Percentiles rank a stretch among this genome's conserved stretches.
Conservation (phyloP, 2,113 vertebrate species). For the Mesitornis unicolor region DNA sequence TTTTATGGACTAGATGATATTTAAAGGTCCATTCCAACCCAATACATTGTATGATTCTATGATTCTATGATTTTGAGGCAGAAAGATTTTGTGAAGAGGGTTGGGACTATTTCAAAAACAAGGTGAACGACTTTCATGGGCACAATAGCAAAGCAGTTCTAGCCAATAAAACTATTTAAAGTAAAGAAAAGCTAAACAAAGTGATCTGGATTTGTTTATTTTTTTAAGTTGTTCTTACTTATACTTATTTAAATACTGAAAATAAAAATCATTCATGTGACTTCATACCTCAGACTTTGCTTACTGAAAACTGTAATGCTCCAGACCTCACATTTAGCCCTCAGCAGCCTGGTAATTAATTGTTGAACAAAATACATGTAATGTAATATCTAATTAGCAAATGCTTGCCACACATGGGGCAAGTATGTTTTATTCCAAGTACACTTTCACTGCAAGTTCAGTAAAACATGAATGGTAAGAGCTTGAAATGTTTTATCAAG, state of each 20-base stretch:
- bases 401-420: background rate
- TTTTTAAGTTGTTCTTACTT: background rate
- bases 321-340: background rate
- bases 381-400: background rate
- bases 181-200: background rate
- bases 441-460: background rate
- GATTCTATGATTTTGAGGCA: background rate
- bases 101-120: background rate
- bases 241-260: background rate
- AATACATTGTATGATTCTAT: too few species aligned
- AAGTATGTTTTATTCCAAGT: background rate
- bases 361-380: background rate
- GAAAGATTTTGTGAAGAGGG: background rate
- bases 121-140: background rate
- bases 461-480: background rate
- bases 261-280: background rate
- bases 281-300: background rate
- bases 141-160: background rate
- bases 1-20: too few species aligned
- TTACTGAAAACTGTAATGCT: background rate
- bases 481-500: background rate
- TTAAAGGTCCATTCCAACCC: too few species aligned
- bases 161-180: background rate
- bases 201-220: accelerated
- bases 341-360: background rate